These are phyloP conservation scores for Ceraclea dissimilis DNA, from an alignment of 2,888 invertebrate genomes.

Conservation along the genomic window DNA sequence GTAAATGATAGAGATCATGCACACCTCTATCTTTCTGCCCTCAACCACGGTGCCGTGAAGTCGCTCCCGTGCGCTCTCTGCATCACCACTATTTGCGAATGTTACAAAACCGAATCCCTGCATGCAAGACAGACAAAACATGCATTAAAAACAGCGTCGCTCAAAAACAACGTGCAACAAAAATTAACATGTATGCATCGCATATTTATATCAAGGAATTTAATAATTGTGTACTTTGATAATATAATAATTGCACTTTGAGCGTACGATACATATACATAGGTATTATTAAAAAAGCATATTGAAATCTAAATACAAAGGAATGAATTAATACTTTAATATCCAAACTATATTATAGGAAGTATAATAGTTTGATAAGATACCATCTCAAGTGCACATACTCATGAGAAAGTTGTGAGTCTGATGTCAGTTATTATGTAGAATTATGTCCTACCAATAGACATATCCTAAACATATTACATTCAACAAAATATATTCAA, in stretches of 20 bases:
- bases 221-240: constrained; percentile 28
- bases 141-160: constrained; percentile 78
- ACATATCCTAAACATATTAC: no score
- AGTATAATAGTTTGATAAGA: not conserved
- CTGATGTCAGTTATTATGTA: no score
- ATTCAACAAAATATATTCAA: no score
- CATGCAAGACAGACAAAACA: constrained; percentile 95
- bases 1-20: constrained; percentile 71
- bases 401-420: no score
- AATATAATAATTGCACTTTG: constrained; percentile 48
- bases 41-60: constrained; percentile 99
- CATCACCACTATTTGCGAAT: constrained; percentile 99
- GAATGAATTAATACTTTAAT: constrained; percentile 25
- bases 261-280: constrained; percentile 42
- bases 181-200: constrained; percentile 58
- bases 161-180: constrained; percentile 74
- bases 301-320: constrained; percentile 27
- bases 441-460: no score
- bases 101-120: constrained; percentile 99
- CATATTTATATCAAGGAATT: constrained; percentile 33
- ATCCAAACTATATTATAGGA: constrained; percentile 16
- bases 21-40: constrained; percentile 99
- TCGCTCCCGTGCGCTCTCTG: constrained; percentile 99
- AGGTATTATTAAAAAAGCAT: constrained; percentile 34
- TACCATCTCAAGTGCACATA: not conserved